A percentile compares a stretch with the other conserved stretches of the same genome.
Evolutionary conservation across 2,888 invertebrate species (phyloP).

Genomic region (Hetaerina titia): DNA sequence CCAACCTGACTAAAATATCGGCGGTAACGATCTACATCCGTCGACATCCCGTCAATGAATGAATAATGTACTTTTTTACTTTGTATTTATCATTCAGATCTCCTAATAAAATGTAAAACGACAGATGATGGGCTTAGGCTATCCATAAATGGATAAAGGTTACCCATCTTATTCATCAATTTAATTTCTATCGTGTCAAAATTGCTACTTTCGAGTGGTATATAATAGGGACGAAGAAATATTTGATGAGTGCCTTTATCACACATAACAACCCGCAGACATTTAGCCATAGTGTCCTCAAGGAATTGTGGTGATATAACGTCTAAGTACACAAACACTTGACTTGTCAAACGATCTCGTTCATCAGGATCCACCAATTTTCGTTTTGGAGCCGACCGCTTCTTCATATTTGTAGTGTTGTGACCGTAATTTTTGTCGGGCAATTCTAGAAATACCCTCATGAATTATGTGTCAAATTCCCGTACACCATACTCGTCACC

Average conservation of each 20-base stretch:
- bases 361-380: too few relatives aligned
- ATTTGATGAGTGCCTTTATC: not conserved
- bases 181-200: not conserved
- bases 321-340: constrained; percentile 72
- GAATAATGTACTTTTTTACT: not conserved
- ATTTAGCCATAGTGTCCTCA: constrained; percentile 72
- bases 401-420: too few relatives aligned
- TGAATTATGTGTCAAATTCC: too few relatives aligned
- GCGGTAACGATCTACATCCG: not conserved
- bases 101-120: constrained; percentile 7
- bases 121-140: not conserved
- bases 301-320: constrained; percentile 72
- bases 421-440: too few relatives aligned
- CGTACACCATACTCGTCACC: too few relatives aligned
- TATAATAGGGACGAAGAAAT: not conserved
- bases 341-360: too few relatives aligned
- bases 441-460: too few relatives aligned
- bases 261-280: constrained; percentile 72
- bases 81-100: not conserved
- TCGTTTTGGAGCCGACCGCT: too few relatives aligned
- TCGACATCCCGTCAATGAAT: not conserved
- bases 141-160: not conserved
- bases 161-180: not conserved
- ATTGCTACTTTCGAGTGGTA: not conserved
- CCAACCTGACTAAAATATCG: not conserved